Conservation (phyloP, 2,888 invertebrate species). For the Hofmannophila pseudospretella region DNA sequence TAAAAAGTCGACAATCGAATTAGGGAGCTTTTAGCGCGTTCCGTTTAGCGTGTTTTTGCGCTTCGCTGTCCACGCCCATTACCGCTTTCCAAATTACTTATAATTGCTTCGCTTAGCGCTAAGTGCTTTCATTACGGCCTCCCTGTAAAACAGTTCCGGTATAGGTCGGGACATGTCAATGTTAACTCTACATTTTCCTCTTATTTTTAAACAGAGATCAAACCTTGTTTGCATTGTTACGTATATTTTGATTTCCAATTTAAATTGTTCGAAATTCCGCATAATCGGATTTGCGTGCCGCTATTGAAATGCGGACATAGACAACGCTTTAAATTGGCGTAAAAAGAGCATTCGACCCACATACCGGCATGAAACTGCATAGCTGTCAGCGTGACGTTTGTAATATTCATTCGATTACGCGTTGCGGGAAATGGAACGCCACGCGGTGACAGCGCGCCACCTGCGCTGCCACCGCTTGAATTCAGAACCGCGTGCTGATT, state of each 20-base stretch:
- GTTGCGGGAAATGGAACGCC: conserved; percentile 64
- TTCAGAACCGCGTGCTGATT: conserved; percentile 33
- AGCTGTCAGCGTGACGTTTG: conserved; percentile 65
- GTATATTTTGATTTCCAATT: conserved; percentile 6
- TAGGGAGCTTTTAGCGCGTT: conserved; percentile 73
- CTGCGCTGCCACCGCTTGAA: conserved; percentile 41
- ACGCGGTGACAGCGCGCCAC: conserved; percentile 60
- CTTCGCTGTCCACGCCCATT: conserved; percentile 74
- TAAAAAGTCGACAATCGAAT: conserved; percentile 73
- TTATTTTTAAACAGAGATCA: conserved; percentile 33
- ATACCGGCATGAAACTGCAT: conserved; percentile 48
- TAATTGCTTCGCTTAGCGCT: conserved; percentile 77
- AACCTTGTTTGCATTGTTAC: conserved; percentile 15
- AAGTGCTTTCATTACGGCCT: conserved; percentile 74
- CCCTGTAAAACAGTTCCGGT: conserved; percentile 54
- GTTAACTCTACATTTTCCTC: conserved; percentile 38
- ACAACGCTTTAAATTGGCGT: conserved; percentile 49
- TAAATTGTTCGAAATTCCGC: no score
- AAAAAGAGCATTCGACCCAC: conserved; percentile 63
- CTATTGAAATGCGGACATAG: conserved; percentile 27
- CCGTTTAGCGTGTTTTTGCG: conserved; percentile 74
- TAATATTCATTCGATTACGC: conserved; percentile 75
- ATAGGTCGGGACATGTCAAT: conserved; percentile 47
- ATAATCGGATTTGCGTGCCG: conserved; percentile 21
- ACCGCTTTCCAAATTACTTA: conserved; percentile 72